phyloP scores from a whole-genome alignment of 2,797 vertebrate species.

The Bovichtus diacanthus region DNA sequence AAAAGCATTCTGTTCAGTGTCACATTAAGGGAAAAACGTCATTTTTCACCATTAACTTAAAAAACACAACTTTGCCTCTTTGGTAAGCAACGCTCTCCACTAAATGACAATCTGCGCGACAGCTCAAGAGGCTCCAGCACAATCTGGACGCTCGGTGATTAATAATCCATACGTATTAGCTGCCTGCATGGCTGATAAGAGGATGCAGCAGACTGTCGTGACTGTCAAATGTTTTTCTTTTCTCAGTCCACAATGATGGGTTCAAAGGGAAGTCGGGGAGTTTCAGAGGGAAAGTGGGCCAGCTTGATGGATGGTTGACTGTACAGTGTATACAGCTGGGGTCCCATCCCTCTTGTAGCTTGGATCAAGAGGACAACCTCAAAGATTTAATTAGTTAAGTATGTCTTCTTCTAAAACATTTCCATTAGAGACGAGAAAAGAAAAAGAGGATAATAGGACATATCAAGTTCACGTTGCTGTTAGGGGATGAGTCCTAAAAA shows the following conservation, averaged over 20 bases:
- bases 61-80: slow-evolving; percentile 6
- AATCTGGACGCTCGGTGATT: slow-evolving; percentile 38
- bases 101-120: slow-evolving; percentile 20
- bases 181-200: slow-evolving; percentile 49
- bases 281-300: slow-evolving; percentile 35
- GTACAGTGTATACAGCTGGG: slow-evolving; percentile 70
- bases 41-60: neutral
- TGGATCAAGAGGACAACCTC: slow-evolving; percentile 59
- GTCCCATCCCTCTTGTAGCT: slow-evolving; percentile 59
- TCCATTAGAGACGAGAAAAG: slow-evolving; percentile 53
- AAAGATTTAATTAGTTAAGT: slow-evolving; percentile 68
- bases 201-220: slow-evolving; percentile 44
- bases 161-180: slow-evolving; percentile 56
- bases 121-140: slow-evolving; percentile 33
- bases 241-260: slow-evolving; percentile 31
- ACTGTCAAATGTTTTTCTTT: slow-evolving; percentile 64
- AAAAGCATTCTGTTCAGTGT: neutral
- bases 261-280: slow-evolving; percentile 62
- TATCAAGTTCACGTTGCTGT: slow-evolving; percentile 23
- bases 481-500: slow-evolving; percentile 7
- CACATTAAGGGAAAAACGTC: neutral
- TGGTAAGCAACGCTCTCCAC: slow-evolving; percentile 24
- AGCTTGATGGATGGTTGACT: slow-evolving; percentile 67
- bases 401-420: slow-evolving; percentile 72
- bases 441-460: slow-evolving; percentile 7